Conservation (phyloP, 2,113 vertebrate genomes). For the Channa argus region DNA sequence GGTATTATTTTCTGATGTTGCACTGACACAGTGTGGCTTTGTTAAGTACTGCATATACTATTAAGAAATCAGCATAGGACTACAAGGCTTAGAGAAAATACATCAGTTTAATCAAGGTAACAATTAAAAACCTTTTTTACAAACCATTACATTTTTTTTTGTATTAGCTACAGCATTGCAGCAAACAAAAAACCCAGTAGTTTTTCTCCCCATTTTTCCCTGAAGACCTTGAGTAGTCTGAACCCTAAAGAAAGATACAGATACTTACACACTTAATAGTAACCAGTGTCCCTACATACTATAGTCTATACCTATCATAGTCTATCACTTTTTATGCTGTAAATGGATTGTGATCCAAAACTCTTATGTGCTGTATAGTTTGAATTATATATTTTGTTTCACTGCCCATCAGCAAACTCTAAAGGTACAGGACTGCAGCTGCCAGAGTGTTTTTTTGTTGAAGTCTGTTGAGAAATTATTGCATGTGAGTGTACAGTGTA, state of each 20-base stretch:
- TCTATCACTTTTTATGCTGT: too few relatives aligned
- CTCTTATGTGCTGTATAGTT: too few relatives aligned
- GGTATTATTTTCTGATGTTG: constrained; percentile 26
- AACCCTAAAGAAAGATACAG: constrained; percentile 10
- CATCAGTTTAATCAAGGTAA: constrained; percentile 67
- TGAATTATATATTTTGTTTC: background rate
- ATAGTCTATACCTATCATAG: too few relatives aligned
- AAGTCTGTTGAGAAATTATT: background rate
- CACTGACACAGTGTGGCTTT: constrained; percentile 77
- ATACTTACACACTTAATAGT: constrained; percentile 7
- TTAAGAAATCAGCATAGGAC: background rate
- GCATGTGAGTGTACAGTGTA: background rate
- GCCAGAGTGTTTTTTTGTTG: background rate
- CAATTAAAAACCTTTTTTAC: background rate
- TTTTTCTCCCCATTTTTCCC: background rate
- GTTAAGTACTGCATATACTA: constrained; percentile 34
- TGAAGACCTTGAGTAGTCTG: background rate
- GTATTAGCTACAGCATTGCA: constrained; percentile 16
- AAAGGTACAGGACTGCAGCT: background rate
- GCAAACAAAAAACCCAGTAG: constrained; percentile 28
- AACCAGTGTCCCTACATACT: constrained; percentile 1
- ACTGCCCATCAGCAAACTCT: constrained; percentile 1
- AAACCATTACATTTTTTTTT: background rate
- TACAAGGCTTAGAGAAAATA: constrained; percentile 45
- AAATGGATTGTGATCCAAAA: too few relatives aligned